A percentile compares a stretch with the other conserved stretches of the same genome.
Evolutionary conservation across 2,888 invertebrate genomes (phyloP).

Genomic region (Pseudanteris insignis): DNA sequence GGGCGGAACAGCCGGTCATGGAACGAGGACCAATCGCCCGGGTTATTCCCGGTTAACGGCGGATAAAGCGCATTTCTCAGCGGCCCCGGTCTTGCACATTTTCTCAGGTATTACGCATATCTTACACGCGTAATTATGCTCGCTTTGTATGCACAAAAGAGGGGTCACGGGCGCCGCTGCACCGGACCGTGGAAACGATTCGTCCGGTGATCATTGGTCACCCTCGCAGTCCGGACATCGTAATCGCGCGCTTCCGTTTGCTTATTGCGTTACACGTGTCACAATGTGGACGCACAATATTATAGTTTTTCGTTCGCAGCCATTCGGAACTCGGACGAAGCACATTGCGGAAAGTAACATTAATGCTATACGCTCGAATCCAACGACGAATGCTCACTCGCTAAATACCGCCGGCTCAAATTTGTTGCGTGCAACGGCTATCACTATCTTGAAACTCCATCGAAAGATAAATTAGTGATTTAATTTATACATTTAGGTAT

Average conservation of each 20-base stretch:
- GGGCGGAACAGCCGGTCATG: background rate
- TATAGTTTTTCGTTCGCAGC: constrained; percentile 34
- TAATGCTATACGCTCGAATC: too few species aligned
- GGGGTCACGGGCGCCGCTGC: constrained; percentile 52
- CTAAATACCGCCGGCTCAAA: too few species aligned
- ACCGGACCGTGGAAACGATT: constrained; percentile 65
- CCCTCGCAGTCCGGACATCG: constrained; percentile 60
- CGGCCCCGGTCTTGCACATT: constrained; percentile 24
- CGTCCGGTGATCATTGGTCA: constrained; percentile 61
- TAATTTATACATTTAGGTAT: too few species aligned
- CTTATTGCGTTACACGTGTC: constrained; percentile 56
- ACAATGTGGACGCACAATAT: constrained; percentile 44
- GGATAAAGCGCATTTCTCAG: constrained; percentile 35
- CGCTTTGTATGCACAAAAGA: constrained; percentile 32
- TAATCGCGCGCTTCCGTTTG: constrained; percentile 65
- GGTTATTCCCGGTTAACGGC: constrained; percentile 13
- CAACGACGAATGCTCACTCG: too few species aligned
- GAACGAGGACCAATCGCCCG: constrained; percentile 19
- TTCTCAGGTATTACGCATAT: constrained; percentile 39
- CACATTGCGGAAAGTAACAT: too few species aligned
- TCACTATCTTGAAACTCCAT: too few species aligned
- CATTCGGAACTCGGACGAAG: too few species aligned
- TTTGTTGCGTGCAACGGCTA: too few species aligned
- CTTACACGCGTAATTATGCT: constrained; percentile 33
- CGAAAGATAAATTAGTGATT: too few species aligned